Evolutionary conservation across 2,797 vertebrate species (phyloP).

Genomic region (Botia almorhae): DNA sequence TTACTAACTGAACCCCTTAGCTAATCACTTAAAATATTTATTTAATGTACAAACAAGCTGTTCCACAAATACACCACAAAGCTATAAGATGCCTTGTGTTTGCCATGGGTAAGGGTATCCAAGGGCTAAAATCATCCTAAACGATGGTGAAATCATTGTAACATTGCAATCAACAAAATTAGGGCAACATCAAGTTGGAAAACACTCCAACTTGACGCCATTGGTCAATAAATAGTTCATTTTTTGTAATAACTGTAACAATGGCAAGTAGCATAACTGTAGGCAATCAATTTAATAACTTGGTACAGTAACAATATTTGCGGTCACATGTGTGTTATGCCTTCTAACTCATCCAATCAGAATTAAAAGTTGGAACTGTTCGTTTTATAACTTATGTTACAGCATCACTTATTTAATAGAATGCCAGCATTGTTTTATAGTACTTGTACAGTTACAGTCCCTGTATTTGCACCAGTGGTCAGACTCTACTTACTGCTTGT

Average conservation of each 20-base stretch:
- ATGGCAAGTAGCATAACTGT: not conserved
- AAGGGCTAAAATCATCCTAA: no score
- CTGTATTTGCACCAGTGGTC: conserved; percentile 9
- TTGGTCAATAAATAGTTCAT: no score
- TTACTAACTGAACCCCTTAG: not conserved
- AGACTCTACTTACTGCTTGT: conserved; percentile 9
- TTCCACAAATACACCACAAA: not conserved
- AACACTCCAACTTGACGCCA: no score
- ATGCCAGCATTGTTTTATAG: not conserved
- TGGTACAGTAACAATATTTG: no score
- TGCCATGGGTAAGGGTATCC: no score
- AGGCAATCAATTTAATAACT: not conserved
- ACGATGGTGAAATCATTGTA: no score
- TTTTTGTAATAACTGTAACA: no score
- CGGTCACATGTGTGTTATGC: not conserved
- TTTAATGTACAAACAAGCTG: not conserved
- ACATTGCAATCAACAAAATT: no score
- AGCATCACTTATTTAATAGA: not conserved
- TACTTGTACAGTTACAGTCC: not conserved
- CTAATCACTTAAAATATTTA: not conserved
- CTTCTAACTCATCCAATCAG: not conserved
- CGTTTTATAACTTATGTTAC: not conserved
- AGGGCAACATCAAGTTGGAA: no score
- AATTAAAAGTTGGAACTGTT: not conserved
- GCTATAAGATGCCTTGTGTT: no score